Base-by-base conservation (phyloP, 2,113 vertebrate species). In the Calyptomena viridis region DNA sequence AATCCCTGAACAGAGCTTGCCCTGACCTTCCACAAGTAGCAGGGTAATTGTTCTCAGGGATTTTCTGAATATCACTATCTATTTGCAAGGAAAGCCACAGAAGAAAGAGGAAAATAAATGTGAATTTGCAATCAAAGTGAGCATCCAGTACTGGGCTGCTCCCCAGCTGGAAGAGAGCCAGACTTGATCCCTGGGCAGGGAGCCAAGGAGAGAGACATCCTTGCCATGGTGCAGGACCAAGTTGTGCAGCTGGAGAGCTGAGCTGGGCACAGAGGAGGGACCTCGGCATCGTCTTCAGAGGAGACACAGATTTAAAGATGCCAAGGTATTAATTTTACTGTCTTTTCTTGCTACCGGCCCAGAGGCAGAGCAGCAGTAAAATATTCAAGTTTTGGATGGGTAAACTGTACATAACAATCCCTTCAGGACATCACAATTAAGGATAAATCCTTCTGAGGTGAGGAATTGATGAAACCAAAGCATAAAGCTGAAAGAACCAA, bases 1-100 rank as follows among this genome's bases (percentile, higher is more conserved):
- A 91, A 93, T 90, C 94, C 86, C 86, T 22, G 40, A 90, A 42
- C 46, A 73, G 78, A 71, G 72, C 74, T 73, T 84, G 92, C 53
- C 78, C 90, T 95, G 93, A 95, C 94, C 95, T 97, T 93, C 89
- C 87, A 91, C 89, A 94, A 96, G 93, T 12, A 95, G 66, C 75
- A 88, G 73, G 66, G 83, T 62, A 88, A 94, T 82, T 81, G 68
- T 90, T 94, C 69, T 58, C 1, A 0, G 62, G 86, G 93, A 94
- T 93, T 90, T 96, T 80, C 47, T 63, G 86, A 91, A n/a, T 91
- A 97, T 94, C 94, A 63, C 49, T 85, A 28, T 84, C 82, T 87
- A 53, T 91, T 87, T 87, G 88, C 62, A 91, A 84, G 80, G 30
- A 84, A 94, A 93, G 37, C 37, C 24, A 9, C 1, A 44, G 60